Evolutionary conservation across 2,888 invertebrate genomes (phyloP).

Genomic region (Acronicta leporina): DNA sequence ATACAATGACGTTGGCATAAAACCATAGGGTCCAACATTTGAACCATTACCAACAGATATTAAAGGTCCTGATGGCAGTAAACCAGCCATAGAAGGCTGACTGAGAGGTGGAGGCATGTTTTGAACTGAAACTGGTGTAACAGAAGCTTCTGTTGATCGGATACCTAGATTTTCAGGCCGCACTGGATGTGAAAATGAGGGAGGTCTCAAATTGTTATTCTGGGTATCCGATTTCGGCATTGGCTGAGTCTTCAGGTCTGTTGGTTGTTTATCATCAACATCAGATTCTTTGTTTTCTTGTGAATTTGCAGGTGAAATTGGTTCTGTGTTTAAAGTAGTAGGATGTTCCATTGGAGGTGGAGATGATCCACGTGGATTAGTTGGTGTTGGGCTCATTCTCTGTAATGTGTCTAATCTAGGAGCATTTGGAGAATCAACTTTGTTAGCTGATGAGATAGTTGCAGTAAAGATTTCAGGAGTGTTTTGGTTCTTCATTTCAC

Average conservation of each 20-base stretch:
- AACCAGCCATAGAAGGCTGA: conserved; percentile 88
- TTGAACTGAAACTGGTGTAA: conserved; percentile 76
- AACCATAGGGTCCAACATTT: conserved; percentile 90
- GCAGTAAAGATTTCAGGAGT: conserved; percentile 87
- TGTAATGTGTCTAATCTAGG: conserved; percentile 81
- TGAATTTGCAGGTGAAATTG: conserved; percentile 82
- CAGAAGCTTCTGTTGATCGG: conserved; percentile 76
- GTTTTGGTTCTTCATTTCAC: conserved; percentile 83
- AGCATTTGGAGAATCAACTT: conserved; percentile 82
- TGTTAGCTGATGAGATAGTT: conserved; percentile 80
- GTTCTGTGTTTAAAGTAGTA: conserved; percentile 78
- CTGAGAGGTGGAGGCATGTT: conserved; percentile 83
- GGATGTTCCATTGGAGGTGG: conserved; percentile 84
- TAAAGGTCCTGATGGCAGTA: conserved; percentile 89
- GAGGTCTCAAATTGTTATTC: conserved; percentile 70
- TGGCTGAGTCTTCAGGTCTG: conserved; percentile 83
- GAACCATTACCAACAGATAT: conserved; percentile 89
- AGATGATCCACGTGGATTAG: conserved; percentile 77
- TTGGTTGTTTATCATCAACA: conserved; percentile 83
- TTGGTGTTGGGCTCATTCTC: conserved; percentile 84
- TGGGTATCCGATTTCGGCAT: conserved; percentile 75
- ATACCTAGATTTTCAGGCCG: conserved; percentile 82
- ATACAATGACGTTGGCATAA: conserved; percentile 87
- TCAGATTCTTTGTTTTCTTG: conserved; percentile 84
- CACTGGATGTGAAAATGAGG: conserved; percentile 77